Percentiles rank a stretch among this genome's conserved stretches.
These are phyloP conservation scores for Pycnomerus fuliginosus DNA, from an alignment of 2,888 invertebrate genomes.

Conservation along the genomic window DNA sequence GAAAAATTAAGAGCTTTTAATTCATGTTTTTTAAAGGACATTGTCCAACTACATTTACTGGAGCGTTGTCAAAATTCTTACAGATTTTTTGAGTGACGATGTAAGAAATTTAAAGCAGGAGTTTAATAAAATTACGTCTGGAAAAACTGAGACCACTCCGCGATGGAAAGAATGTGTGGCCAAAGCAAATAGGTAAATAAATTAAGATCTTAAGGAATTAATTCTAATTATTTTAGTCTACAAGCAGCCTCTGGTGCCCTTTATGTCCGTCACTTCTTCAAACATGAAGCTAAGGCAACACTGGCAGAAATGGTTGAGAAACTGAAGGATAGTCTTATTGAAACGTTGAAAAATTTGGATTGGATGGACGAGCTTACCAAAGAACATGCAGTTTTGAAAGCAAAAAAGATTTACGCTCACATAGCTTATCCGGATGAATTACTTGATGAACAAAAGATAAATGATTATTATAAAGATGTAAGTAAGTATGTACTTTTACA, in stretches of 20 bases:
- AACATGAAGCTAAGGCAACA: slow-evolving; percentile 72
- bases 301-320: slow-evolving; percentile 80
- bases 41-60: not conserved
- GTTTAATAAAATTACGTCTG: slow-evolving; percentile 73
- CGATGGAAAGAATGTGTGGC: slow-evolving; percentile 84
- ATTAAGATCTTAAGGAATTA: not conserved
- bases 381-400: slow-evolving; percentile 68
- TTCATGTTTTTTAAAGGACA: not conserved
- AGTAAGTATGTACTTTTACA: slow-evolving; percentile 30
- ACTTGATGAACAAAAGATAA: slow-evolving; percentile 72
- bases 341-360: slow-evolving; percentile 70
- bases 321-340: slow-evolving; percentile 70
- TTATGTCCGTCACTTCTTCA: slow-evolving; percentile 79
- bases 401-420: slow-evolving; percentile 74
- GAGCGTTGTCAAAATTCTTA: not conserved
- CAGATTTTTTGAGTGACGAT: slow-evolving; percentile 52
- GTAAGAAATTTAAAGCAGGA: slow-evolving; percentile 71
- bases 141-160: slow-evolving; percentile 74
- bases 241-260: slow-evolving; percentile 72
- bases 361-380: slow-evolving; percentile 88
- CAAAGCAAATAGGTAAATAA: not conserved
- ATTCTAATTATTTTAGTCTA: slow-evolving; percentile 52
- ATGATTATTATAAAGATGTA: slow-evolving; percentile 69
- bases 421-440: slow-evolving; percentile 88
- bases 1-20: no score